phyloP scores from a whole-genome alignment of 2,888 invertebrate species.

The Petrolisthes manimaculis region DNA sequence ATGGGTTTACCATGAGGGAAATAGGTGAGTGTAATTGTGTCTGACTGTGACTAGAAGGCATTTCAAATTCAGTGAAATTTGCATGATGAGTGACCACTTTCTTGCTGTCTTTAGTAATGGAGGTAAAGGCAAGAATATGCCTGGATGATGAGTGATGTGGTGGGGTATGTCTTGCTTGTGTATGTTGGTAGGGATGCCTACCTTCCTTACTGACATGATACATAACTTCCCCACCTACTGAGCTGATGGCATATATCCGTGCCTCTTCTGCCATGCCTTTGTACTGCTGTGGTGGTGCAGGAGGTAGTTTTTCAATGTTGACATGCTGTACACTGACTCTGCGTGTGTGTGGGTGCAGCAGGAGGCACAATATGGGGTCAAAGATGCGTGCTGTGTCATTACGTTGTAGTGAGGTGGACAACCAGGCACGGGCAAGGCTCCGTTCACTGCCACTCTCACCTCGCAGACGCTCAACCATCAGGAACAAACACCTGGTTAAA shows the following conservation, averaged over 20 bases:
- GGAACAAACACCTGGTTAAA: constrained; percentile 76
- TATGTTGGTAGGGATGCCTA: constrained; percentile 68
- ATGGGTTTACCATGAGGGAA: constrained; percentile 78
- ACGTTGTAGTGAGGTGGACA: constrained; percentile 78
- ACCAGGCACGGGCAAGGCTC: constrained; percentile 81
- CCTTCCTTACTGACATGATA: constrained; percentile 74
- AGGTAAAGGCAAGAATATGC: constrained; percentile 74
- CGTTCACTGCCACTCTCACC: constrained; percentile 75
- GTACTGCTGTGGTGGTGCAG: constrained; percentile 20
- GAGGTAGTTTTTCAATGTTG: constrained; percentile 68
- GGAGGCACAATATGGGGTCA: constrained; percentile 81
- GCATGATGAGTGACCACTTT: constrained; percentile 71
- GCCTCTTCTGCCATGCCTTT: constrained; percentile 68
- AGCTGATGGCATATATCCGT: constrained; percentile 85
- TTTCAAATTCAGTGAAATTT: constrained; percentile 71
- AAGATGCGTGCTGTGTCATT: constrained; percentile 84
- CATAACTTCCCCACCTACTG: constrained; percentile 83
- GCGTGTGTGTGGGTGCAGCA: constrained; percentile 84
- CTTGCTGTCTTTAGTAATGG: constrained; percentile 71
- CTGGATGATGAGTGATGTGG: constrained; percentile 70
- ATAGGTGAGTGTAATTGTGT: constrained; percentile 73
- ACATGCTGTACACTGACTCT: constrained; percentile 83
- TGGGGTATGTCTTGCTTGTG: background rate
- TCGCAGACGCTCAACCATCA: constrained; percentile 80
- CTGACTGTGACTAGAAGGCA: constrained; percentile 71